A percentile compares a stretch with the other conserved stretches of the same genome.
Conservation (phyloP, 2,113 vertebrate genomes). For the Coryphaenoides rupestris region DNA sequence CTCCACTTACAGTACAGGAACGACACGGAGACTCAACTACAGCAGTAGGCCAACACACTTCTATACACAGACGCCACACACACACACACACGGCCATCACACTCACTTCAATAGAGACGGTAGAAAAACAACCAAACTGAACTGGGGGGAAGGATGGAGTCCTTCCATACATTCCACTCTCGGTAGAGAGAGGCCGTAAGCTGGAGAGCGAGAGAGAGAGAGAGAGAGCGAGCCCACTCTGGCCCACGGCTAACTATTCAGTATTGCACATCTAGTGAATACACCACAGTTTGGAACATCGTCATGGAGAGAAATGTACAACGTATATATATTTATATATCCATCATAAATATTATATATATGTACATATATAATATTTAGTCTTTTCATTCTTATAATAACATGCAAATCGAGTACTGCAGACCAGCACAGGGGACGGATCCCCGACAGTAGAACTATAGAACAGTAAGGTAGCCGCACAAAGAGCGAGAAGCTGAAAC, state of each 20-base stretch:
- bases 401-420: slow-evolving; percentile 76
- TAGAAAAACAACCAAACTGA: slow-evolving; percentile 18
- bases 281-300: slow-evolving; percentile 58
- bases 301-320: slow-evolving; percentile 71
- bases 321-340: slow-evolving; percentile 57
- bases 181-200: slow-evolving; percentile 18
- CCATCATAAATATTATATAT: slow-evolving; percentile 66
- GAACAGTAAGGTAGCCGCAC: slow-evolving; percentile 56
- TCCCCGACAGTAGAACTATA: slow-evolving; percentile 64
- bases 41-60: slow-evolving; percentile 22
- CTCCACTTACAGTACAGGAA: slow-evolving; percentile 37
- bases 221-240: slow-evolving; percentile 41
- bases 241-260: slow-evolving; percentile 59
- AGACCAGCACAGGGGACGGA: slow-evolving; percentile 64
- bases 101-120: slow-evolving; percentile 32
- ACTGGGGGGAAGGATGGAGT: neutral
- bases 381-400: slow-evolving; percentile 49
- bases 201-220: too few species aligned
- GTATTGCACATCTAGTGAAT: slow-evolving; percentile 77
- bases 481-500: slow-evolving; percentile 44
- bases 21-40: slow-evolving; percentile 29
- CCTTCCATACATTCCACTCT: slow-evolving; percentile 47
- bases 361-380: slow-evolving; percentile 65
- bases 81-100: slow-evolving; percentile 33
- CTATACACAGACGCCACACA: slow-evolving; percentile 4